These are phyloP conservation scores for Acholoe squamosa DNA, from an alignment of 2,888 invertebrate genomes.

Conservation along the genomic window DNA sequence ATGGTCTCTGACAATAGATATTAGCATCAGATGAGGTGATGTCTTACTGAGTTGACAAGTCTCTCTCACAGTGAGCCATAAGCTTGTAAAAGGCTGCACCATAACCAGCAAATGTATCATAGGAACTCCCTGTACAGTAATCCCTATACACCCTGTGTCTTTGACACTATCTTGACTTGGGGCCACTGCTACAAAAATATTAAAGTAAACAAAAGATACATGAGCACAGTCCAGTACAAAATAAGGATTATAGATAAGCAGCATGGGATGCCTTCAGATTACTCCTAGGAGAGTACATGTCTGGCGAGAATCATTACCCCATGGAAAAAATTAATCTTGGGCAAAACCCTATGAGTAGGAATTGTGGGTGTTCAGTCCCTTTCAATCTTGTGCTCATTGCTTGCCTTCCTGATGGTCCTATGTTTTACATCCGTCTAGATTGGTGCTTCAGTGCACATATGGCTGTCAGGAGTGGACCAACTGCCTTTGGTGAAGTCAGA, in stretches of 20 bases:
- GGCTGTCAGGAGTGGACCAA: neutral
- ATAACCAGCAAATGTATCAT: neutral
- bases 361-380: neutral
- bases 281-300: no score
- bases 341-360: no score
- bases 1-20: neutral
- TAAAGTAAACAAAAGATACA: neutral
- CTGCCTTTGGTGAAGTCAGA: neutral
- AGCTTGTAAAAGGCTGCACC: neutral
- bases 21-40: neutral
- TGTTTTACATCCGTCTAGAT: no score
- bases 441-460: no score
- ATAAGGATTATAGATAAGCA: neutral
- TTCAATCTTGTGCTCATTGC: no score
- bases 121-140: neutral
- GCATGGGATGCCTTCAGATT: neutral
- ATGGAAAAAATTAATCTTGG: no score
- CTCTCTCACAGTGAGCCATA: neutral
- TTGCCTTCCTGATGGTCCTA: no score
- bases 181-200: slow-evolving; percentile 23
- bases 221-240: neutral
- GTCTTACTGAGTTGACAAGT: slow-evolving; percentile 24
- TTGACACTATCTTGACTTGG: slow-evolving; percentile 13
- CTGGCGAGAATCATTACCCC: no score
- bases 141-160: neutral